Evolutionary conservation across 2,888 invertebrate genomes (phyloP).

Genomic region (Galerucella calmariensis): DNA sequence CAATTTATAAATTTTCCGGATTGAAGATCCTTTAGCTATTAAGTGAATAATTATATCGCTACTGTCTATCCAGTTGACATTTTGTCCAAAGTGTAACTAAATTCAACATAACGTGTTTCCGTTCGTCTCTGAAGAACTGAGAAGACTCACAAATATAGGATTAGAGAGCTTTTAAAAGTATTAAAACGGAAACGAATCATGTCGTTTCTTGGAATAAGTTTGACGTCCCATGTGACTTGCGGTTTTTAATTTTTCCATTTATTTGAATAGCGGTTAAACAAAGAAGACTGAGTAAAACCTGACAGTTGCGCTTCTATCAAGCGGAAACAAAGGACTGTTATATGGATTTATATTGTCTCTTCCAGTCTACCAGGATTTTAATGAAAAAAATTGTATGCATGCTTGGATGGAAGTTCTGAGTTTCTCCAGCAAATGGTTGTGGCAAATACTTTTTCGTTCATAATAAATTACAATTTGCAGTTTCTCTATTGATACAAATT

Average conservation of each 20-base stretch:
- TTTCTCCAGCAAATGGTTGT: too few relatives aligned
- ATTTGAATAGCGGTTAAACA: constrained; percentile 20
- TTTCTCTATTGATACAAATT: too few relatives aligned
- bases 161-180: constrained; percentile 42
- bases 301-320: constrained; percentile 18
- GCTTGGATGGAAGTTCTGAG: too few relatives aligned
- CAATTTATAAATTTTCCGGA: too few relatives aligned
- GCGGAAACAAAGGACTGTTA: constrained; percentile 16
- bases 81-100: not conserved
- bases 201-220: constrained; percentile 39
- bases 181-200: constrained; percentile 44
- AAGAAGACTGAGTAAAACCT: constrained; percentile 5
- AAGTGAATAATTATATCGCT: not conserved
- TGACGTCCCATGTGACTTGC: constrained; percentile 40
- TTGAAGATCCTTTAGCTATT: too few relatives aligned
- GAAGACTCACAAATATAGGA: constrained; percentile 9
- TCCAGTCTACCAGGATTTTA: too few relatives aligned
- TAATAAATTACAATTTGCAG: too few relatives aligned
- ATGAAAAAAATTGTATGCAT: too few relatives aligned
- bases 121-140: not conserved
- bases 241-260: constrained; percentile 33
- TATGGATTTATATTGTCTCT: not conserved
- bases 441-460: too few relatives aligned
- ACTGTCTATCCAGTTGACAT: not conserved
- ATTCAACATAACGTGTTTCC: constrained; percentile 1